A percentile compares a stretch with the other conserved stretches of the same genome.
These are phyloP conservation scores for Procambarus virginalis DNA, from an alignment of 1,140 invertebrate genomes.

Conservation along the genomic window DNA sequence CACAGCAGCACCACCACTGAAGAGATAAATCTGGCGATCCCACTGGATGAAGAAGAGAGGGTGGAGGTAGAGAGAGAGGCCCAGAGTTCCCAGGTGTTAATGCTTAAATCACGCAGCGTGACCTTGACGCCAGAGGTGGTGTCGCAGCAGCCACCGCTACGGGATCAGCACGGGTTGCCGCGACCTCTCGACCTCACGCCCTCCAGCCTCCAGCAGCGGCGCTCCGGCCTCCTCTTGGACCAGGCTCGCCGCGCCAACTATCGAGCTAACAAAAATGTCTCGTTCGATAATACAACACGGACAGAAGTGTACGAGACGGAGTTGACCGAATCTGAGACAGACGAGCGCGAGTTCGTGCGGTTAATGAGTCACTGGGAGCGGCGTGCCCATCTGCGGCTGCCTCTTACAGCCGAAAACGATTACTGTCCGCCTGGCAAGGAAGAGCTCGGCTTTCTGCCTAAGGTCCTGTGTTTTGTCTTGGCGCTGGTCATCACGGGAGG, in stretches of 20 bases:
- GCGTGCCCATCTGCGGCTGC: constrained; percentile 35
- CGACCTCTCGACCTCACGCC: constrained; percentile 11
- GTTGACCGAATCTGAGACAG: constrained; percentile 51
- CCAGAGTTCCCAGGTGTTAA: constrained; percentile 2
- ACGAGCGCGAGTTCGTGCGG: constrained; percentile 53
- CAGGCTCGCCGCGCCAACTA: constrained; percentile 32
- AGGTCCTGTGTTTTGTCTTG: constrained; percentile 51
- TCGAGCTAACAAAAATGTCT: constrained; percentile 40
- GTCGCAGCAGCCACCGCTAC: constrained; percentile 36
- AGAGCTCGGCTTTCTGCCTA: constrained; percentile 49
- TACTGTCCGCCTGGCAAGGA: constrained; percentile 53
- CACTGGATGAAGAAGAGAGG: constrained; percentile 19
- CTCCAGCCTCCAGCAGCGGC: constrained; percentile 41
- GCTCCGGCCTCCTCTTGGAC: constrained; percentile 25
- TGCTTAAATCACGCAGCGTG: constrained; percentile 43
- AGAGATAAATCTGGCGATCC: constrained; percentile 45
- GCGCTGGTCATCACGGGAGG: constrained; percentile 54
- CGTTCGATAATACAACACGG: constrained; percentile 56
- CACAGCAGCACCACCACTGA: constrained; percentile 46
- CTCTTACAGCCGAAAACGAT: constrained; percentile 19
- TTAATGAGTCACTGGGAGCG: constrained; percentile 42
- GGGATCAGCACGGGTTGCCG: constrained; percentile 45
- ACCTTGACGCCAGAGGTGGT: constrained; percentile 43
- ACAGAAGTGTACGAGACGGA: constrained; percentile 54
- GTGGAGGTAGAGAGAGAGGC: constrained; percentile 3